A percentile compares a stretch with the other conserved stretches of the same genome.
These are phyloP conservation scores for Actinopyga echinites DNA, from an alignment of 53 echinoderm and acorn worm genomes.

Conservation along the genomic window DNA sequence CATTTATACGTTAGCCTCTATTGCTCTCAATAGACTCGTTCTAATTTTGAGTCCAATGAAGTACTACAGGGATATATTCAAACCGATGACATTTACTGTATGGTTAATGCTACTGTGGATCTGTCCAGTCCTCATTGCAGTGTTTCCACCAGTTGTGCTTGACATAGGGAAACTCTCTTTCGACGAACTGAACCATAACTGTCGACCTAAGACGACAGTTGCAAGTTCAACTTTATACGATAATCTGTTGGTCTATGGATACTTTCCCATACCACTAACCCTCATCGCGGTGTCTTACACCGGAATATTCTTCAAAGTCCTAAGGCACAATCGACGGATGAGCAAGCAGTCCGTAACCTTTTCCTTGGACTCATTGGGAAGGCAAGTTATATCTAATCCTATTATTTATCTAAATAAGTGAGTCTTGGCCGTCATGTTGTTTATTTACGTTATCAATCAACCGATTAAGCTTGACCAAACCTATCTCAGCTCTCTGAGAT, in stretches of 20 bases:
- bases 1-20: constrained; percentile 5
- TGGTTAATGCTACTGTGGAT: background rate
- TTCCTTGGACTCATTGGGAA: too few species aligned
- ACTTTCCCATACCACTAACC: background rate
- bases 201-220: background rate
- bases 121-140: background rate
- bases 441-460: too few species aligned
- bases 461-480: too few species aligned
- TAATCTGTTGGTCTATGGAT: background rate
- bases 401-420: too few species aligned
- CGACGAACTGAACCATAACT: background rate
- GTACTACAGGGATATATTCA: background rate
- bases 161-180: constrained; percentile 6
- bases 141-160: constrained; percentile 1
- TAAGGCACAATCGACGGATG: constrained; percentile 13
- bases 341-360: background rate
- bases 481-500: too few species aligned
- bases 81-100: background rate
- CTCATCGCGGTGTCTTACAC: background rate
- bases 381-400: too few species aligned
- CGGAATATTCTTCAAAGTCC: background rate
- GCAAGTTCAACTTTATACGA: background rate
- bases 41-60: constrained; percentile 20
- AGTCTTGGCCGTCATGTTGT: too few species aligned
- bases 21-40: constrained; percentile 8